These are phyloP conservation scores for Tipula unca DNA, from an alignment of 2,888 invertebrate genomes.

Conservation along the genomic window DNA sequence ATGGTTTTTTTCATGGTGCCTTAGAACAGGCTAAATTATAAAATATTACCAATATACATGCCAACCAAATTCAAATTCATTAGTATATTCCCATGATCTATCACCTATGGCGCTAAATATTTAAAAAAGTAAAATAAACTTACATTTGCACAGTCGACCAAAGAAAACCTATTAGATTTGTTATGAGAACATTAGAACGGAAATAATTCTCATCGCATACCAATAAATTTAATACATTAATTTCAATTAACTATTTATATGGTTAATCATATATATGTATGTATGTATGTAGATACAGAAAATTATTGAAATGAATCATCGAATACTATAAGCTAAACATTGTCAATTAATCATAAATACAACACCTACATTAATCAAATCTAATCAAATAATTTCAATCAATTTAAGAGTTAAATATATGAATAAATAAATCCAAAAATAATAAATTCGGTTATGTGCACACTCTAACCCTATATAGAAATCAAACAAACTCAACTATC, in stretches of 20 bases:
- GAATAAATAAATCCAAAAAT: background rate
- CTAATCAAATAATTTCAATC: conserved; percentile 14
- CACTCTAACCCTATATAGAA: background rate
- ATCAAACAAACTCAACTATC: background rate
- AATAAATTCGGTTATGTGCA: background rate
- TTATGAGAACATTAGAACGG: background rate
- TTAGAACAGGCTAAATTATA: too few relatives aligned
- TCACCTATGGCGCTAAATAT: background rate
- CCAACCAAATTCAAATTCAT: background rate
- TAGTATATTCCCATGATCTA: background rate
- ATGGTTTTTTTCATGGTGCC: too few relatives aligned
- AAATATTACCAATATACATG: too few relatives aligned
- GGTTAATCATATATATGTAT: background rate
- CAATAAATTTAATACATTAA: background rate
- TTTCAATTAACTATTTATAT: background rate
- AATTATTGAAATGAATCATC: background rate
- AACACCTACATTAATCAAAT: conserved; percentile 14
- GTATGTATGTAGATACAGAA: background rate
- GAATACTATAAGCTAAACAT: background rate
- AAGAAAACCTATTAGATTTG: background rate
- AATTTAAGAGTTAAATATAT: background rate
- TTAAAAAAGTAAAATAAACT: background rate
- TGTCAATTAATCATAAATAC: conserved; percentile 14
- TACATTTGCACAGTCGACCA: background rate
- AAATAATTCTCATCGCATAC: background rate